Evolutionary conservation across 2,113 vertebrate genomes (phyloP), one percentile per base, ranked within the genome.

Genomic region (Limanda limanda): DNA sequence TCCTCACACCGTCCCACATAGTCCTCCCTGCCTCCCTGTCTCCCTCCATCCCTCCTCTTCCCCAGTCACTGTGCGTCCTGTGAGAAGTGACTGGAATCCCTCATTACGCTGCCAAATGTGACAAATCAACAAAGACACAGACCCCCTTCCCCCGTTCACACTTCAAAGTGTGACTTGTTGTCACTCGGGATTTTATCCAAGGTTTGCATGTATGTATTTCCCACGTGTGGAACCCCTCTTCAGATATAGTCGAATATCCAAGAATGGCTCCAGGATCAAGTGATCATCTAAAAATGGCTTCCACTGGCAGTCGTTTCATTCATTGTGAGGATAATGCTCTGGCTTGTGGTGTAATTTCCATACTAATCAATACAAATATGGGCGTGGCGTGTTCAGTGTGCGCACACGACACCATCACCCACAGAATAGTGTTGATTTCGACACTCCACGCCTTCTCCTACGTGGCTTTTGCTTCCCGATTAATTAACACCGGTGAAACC

Each of bases 61-160:
- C 15, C 54, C 51, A 20, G 51, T 54, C 51, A 11, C 47, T 20
- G 47, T 6, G 47, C 17, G 3, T 52, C 18, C 48, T 52, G 62
- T 24, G 48, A 74, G 72, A 64, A 74, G 75, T 64, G 84, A 88
- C 82, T 77, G 80, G 80, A 91, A 81, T 88, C 84, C 55, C 73
- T 87, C 80, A 86, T 86, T 85, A 74, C 24, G 12, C 66, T 45
- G 76, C 52, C 15, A 55, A 86, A 85, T 52, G 81, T 78, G 84
- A 88, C 79, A 81, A 86, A 86, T 88, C 82, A 84, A 84, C 81
- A 83, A 78, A 85, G 84, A 79, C 85, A 2, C 21, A 47, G 31
- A 5, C 8, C 27, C 60, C 25, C 31, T 21, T 12, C 59, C 10
- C 35, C 25, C 12, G 0, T 1, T 5, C 4, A 7, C 15, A 51